Percentiles rank a stretch among this genome's conserved stretches.
phyloP scores from a whole-genome alignment of 2,888 invertebrate species.

The Nomada ferruginata region DNA sequence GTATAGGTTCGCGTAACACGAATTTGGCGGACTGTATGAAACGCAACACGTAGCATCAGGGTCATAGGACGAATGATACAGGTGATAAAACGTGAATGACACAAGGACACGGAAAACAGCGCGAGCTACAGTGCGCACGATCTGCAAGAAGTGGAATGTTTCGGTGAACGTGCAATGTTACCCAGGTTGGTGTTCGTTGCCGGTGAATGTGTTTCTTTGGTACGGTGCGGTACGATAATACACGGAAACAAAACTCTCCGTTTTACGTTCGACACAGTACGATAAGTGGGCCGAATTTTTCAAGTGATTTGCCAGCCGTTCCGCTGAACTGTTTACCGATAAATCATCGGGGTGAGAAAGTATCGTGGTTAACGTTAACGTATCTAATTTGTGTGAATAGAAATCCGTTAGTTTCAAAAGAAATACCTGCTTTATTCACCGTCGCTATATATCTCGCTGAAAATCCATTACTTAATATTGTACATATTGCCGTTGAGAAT shows the following conservation, averaged over 20 bases:
- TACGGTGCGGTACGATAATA: neutral
- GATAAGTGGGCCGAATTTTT: too few species aligned
- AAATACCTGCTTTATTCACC: too few species aligned
- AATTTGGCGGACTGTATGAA: conserved; percentile 33
- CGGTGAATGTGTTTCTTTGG: conserved; percentile 15
- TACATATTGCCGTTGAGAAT: neutral
- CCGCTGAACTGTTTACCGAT: too few species aligned
- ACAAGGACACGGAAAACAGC: conserved; percentile 23
- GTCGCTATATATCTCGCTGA: too few species aligned
- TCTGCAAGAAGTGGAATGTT: conserved; percentile 1
- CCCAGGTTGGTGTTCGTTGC: neutral
- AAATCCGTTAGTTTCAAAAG: too few species aligned
- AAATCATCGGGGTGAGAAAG: too few species aligned
- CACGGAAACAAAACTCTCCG: too few species aligned
- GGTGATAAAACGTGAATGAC: neutral
- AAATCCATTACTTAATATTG: too few species aligned
- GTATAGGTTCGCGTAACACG: conserved; percentile 81
- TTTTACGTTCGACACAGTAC: neutral
- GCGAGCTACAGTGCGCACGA: neutral
- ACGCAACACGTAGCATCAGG: neutral
- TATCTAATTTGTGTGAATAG: too few species aligned
- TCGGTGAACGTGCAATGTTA: neutral
- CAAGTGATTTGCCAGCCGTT: too few species aligned
- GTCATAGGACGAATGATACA: neutral
- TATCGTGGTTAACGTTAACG: too few species aligned